Evolutionary conservation across 1,140 invertebrate genomes (phyloP), one percentile per base, ranked within the genome.

Genomic region (Aphidius gifuensis): DNA sequence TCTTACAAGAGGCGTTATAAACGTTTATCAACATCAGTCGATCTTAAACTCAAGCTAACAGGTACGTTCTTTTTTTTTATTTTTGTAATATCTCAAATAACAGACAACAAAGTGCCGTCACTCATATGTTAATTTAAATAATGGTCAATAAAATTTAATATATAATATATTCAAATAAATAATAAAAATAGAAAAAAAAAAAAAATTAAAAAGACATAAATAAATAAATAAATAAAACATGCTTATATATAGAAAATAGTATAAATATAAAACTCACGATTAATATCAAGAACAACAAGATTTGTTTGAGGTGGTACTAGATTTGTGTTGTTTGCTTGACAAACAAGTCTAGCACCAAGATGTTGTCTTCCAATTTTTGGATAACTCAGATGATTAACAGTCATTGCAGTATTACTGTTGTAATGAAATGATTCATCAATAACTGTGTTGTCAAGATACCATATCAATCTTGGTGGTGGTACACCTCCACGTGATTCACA

Each of bases 321-420:
- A 77, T 92, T 92, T 39, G 91, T 94, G 78, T 95, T 95, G 73
- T 87, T 89, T 7, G 92, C 92, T 74, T 93, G 89, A 78, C 92
- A 93, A 62, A 91, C 86, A 60, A 93, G 86, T 65, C 89, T 81
- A 44, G 88, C 84, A 68, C 91, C 88, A 44, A 92, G 83, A 79
- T 94, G 90, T 74, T 91, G 88, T 11, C 91, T 78, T 5, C 88
- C 87, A 55, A 93, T 84, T 67, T 86, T 88, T 23, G 87, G 86
- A 75, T 90, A 92, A 47, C 85, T 86, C 67, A 93, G 82, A 63
- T 88, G 87, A 81, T 93, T 93, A 65, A 91, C 83, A 45, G 90
- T 90, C 40, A 88, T 76, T 3, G 87, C 89, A 39, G 64, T 65
- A 66, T 90, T 86, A 4, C 82, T 69, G 42, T 86, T 82, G 67